Percentiles rank a stretch among this genome's conserved stretches.
Conservation (phyloP, 2,888 invertebrate genomes). For the Lacanobia wlatinum region DNA sequence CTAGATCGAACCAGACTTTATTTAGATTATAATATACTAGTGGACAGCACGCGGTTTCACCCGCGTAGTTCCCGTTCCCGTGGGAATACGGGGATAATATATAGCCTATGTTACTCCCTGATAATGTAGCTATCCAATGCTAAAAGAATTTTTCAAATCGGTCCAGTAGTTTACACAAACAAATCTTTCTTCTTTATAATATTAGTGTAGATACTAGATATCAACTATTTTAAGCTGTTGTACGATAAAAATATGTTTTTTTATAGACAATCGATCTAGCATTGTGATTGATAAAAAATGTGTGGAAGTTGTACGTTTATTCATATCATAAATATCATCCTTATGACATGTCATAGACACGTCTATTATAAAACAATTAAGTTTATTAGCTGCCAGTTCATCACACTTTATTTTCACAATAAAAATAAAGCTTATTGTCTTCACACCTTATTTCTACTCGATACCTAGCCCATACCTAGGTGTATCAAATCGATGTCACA, state of each 20-base stretch:
- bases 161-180: too few species aligned
- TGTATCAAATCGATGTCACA: conserved; percentile 21
- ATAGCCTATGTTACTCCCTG: too few species aligned
- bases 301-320: conserved; percentile 5
- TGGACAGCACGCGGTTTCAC: too few species aligned
- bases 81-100: too few species aligned
- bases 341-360: not conserved
- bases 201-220: not conserved
- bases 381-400: conserved; percentile 10
- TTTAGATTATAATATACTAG: not conserved
- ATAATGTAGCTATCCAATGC: too few species aligned
- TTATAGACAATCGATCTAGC: not conserved
- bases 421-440: not conserved
- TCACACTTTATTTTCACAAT: not conserved
- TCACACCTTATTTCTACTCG: not conserved
- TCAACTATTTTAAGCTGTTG: not conserved
- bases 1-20: not conserved
- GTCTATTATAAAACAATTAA: not conserved
- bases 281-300: conserved; percentile 6
- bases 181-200: too few species aligned
- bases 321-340: not conserved
- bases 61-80: too few species aligned
- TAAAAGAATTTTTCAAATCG: too few species aligned
- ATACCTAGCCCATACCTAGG: not conserved
- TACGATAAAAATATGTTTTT: not conserved